Base-by-base conservation (phyloP, 2,797 vertebrate genomes). In the Forpus xanthops region DNA sequence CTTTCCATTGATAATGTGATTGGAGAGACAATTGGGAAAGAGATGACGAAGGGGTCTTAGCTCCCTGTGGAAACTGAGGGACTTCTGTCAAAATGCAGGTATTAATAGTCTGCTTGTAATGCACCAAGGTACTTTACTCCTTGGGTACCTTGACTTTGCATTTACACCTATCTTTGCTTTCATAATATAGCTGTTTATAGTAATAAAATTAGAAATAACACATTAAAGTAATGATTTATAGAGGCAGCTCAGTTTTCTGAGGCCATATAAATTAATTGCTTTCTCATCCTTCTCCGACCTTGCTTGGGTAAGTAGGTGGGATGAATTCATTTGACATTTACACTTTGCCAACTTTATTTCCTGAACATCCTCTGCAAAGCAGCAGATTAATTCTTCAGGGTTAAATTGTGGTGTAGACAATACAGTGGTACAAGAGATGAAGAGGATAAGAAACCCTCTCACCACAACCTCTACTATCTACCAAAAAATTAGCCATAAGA, bases 271-370 rank as follows among this genome's bases (percentile, higher is more conserved):
- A 79, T 92, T 97, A 92, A 96, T 94, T 0, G 0, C 45, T 65
- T 85, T 89, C 58, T 90, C 62, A 86, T 94, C 71, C 16, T 89
- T 89, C 58, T 81, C 67, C 96, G 96, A 94, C 97, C 96, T 97
- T 96, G 94, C 45, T 94, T 87, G 8, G 15, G 56, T 70, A 88
- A 86, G 78, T 37, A 88, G 93, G 61, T 79, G 79, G 83, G 82
- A 89, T 80, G 94, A 94, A 82, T 72, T 90, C 20, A 37, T 83
- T 79, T 96, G 96, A 96, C 95, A 92, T 96, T 94, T 93, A 87
- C 20, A 76, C 58, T 90, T 87, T 92, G 80, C 81, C 72, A 90
- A 0, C 24, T 85, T 87, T 52, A 53, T 72, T 85, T 95, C 71
- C 89, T 68, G 84, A 92, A 84, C 73, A 88, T 78, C 85, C 76